These are phyloP conservation scores for Bugula neritina DNA, from an alignment of 2,888 invertebrate genomes.

Conservation along the genomic window DNA sequence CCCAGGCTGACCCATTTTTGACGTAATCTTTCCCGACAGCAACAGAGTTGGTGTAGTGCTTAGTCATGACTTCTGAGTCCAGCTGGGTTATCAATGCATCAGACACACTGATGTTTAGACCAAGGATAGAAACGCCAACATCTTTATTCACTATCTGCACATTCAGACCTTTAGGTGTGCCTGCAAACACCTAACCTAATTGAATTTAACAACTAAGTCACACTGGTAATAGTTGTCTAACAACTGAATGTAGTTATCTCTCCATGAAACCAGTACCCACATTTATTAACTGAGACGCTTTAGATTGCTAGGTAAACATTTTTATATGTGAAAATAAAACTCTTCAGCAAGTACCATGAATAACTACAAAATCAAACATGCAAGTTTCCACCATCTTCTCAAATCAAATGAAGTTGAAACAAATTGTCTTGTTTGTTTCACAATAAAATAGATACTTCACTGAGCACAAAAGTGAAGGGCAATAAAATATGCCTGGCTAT, in stretches of 20 bases:
- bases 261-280: no score
- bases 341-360: not conserved
- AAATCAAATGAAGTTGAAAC: no score
- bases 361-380: no score
- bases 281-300: no score
- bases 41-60: conserved; percentile 42
- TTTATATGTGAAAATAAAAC: not conserved
- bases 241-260: no score
- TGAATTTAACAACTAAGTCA: not conserved
- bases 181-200: not conserved
- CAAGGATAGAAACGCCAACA: conserved; percentile 44
- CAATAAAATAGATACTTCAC: no score
- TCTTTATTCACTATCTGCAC: conserved; percentile 79
- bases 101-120: conserved; percentile 1
- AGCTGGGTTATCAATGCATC: not conserved
- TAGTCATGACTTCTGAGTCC: conserved; percentile 10
- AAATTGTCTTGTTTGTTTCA: no score
- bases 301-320: no score
- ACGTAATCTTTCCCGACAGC: conserved; percentile 69
- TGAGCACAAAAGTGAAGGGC: no score
- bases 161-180: conserved; percentile 61
- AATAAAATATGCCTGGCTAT: no score
- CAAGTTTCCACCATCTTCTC: no score
- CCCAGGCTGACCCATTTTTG: conserved; percentile 74
- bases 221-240: not conserved